Evolutionary conservation across 1,140 invertebrate genomes (phyloP).

Genomic region (Micrasema longulum): DNA sequence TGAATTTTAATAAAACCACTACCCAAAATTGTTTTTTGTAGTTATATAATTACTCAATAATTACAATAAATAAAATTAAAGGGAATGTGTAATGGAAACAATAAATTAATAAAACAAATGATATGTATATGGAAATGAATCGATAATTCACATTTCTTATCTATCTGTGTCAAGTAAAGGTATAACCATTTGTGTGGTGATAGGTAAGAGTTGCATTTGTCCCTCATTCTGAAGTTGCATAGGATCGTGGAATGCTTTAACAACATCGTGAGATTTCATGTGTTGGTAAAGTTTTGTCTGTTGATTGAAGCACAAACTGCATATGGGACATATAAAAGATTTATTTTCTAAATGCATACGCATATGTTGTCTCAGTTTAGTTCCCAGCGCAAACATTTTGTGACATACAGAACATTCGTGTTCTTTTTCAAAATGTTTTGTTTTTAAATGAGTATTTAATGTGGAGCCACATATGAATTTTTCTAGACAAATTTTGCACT

Average conservation of each 20-base stretch:
- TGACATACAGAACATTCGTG: constrained; percentile 43
- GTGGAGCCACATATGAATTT: constrained; percentile 49
- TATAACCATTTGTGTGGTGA: constrained; percentile 33
- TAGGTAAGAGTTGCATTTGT: constrained; percentile 17
- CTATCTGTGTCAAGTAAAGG: neutral
- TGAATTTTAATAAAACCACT: too few relatives aligned
- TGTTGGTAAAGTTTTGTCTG: constrained; percentile 47
- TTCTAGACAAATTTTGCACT: constrained; percentile 46
- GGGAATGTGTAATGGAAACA: neutral
- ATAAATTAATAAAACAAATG: too few relatives aligned
- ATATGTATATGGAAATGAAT: too few relatives aligned
- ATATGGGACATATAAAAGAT: constrained; percentile 37
- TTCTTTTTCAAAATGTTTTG: constrained; percentile 49
- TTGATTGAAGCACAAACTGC: constrained; percentile 38
- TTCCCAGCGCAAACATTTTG: constrained; percentile 48
- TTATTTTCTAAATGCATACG: constrained; percentile 42
- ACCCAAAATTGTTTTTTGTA: too few relatives aligned
- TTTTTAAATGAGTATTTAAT: constrained; percentile 48
- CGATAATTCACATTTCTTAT: too few relatives aligned
- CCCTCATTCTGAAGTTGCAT: constrained; percentile 4
- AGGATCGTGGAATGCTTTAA: constrained; percentile 20
- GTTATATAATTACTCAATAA: too few relatives aligned
- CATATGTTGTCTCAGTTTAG: constrained; percentile 50
- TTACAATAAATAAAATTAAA: too few relatives aligned
- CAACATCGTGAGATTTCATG: constrained; percentile 36